These are phyloP conservation scores for Homarus americanus DNA, from an alignment of 1,140 invertebrate genomes.

Conservation along the genomic window DNA sequence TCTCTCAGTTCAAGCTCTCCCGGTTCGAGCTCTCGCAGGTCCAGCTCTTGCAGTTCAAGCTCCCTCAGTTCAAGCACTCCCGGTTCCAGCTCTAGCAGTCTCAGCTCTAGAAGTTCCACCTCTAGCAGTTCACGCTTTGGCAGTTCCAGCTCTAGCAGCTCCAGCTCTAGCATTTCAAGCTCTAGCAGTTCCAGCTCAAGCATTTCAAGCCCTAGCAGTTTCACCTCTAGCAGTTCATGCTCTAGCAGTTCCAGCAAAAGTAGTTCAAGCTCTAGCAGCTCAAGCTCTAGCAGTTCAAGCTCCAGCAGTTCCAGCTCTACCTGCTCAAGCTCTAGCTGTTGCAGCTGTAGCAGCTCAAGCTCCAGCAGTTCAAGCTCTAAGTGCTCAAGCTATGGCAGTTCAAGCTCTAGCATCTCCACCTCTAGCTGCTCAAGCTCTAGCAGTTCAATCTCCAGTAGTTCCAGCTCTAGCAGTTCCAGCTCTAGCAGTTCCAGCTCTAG, in stretches of 20 bases:
- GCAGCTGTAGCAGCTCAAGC: neutral
- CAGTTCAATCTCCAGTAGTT: neutral
- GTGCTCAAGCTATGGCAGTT: neutral
- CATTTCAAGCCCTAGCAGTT: neutral
- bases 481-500: neutral
- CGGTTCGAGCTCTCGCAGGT: neutral
- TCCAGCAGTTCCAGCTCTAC: neutral
- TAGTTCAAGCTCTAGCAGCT: constrained; percentile 20
- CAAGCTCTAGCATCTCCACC: neutral
- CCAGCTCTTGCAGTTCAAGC: neutral
- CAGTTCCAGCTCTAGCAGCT: neutral
- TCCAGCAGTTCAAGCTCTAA: neutral
- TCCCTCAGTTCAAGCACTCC: constrained; percentile 3
- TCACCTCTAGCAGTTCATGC: neutral
- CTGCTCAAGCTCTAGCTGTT: neutral
- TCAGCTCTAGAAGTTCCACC: neutral
- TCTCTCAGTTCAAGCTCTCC: neutral
- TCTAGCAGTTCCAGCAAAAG: neutral
- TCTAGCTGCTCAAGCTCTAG: neutral
- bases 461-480: constrained; percentile 2
- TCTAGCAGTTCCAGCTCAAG: neutral
- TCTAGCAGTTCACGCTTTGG: neutral
- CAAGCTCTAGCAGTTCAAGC: neutral
- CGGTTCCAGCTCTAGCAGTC: constrained; percentile 1
- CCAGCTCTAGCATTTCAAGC: neutral